Base-by-base conservation (phyloP, 2,113 vertebrate genomes). In the Physeter macrocephalus region DNA sequence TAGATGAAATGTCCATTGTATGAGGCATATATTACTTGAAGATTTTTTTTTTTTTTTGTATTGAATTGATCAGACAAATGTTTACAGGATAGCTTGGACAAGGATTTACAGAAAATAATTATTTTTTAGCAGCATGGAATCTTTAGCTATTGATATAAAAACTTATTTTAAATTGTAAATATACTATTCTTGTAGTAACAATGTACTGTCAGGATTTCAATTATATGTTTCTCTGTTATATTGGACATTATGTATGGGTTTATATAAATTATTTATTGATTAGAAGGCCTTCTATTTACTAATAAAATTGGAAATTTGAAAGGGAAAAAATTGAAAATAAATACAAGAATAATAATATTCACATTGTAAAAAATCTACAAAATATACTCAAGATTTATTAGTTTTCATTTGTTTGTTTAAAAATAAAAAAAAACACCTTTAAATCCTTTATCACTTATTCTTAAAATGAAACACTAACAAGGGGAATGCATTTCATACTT, bases 1-100 rank as follows among this genome's bases (percentile, higher is more conserved):
- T 9, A 91, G 89, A 94, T 96, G 85, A 96, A 96, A 95, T 91
- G 5, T 39, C 41, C 86, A 57, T 90, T 95, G 52, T 95, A 27
- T 67, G n/a, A 88, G 43, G 86, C 61, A 81, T 39, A 71, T 81
- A 91, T 94, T 75, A 36, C 95, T 95, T 97, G 71, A 95, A 94
- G 59, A 64, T 46, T 61, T 54, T 61, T 54, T 78, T n/a, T n/a
- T n/a, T n/a, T 87, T 87, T 80, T 93, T 85, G 59, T 93, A 15
- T 34, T 39, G 62, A 34, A 8, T 85, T 87, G 89, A 97, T 94
- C 67, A 96, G 62, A 94, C 84, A 97, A 80, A 90, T 97, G 12
- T 82, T 96, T 94, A 94, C 41, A 75, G 90, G 84, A 81, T 90
- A 84, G 15, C 23, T 84, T 84, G 18, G 64, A 88, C 62, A 93